These are phyloP conservation scores for Oceanites oceanicus DNA, from an alignment of 2,113 vertebrate genomes.

Conservation along the genomic window DNA sequence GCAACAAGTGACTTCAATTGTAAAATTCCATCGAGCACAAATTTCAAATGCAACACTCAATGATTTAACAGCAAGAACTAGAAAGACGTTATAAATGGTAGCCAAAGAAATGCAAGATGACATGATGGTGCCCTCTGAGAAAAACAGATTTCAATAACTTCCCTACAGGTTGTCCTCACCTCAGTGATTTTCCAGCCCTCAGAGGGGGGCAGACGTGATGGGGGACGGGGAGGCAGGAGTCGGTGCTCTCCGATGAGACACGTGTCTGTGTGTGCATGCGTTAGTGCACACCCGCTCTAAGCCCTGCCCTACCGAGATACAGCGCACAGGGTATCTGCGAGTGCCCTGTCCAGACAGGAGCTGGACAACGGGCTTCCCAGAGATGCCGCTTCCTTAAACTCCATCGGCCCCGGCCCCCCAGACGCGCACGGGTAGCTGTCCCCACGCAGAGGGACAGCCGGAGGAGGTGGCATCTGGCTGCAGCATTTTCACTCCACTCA, in stretches of 20 bases:
- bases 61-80: not conserved
- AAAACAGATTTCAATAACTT: not conserved
- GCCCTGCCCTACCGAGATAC: not conserved
- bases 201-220: accelerated
- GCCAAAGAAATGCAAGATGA: not conserved
- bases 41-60: not conserved
- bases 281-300: not conserved
- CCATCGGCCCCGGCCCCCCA: not conserved
- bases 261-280: no score
- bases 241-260: accelerated
- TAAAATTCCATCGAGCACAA: not conserved
- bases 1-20: not conserved
- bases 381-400: not conserved
- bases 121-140: not conserved
- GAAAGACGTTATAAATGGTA: not conserved
- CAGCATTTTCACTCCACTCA: not conserved
- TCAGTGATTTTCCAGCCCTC: not conserved
- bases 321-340: accelerated
- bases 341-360: not conserved
- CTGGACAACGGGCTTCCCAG: not conserved
- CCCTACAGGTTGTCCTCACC: not conserved
- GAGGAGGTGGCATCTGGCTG: not conserved
- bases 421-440: accelerated
- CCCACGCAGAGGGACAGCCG: not conserved
- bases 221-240: not conserved